Base-by-base conservation (phyloP, 2,888 invertebrate species). In the Hypena proboscidalis region DNA sequence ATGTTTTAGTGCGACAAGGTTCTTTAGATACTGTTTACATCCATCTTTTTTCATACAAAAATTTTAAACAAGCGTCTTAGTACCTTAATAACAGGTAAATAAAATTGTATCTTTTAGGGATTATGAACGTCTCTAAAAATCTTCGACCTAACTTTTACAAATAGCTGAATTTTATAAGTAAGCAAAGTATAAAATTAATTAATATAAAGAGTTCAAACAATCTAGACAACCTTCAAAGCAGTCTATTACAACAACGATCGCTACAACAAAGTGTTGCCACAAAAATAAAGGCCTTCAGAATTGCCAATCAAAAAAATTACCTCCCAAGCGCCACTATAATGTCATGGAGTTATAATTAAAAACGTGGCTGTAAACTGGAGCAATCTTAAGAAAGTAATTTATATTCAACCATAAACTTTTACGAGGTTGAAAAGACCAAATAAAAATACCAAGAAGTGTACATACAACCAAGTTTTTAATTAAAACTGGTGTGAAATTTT, bases 361-460 rank as follows among this genome's bases (percentile, higher is more conserved):
- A 60, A 45, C 29, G 31, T 26, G 20, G 38, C 37, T 42, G 36
- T 64, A 45, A 59, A 63, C 36, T 42, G 14, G 29, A 30, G 22
- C 41, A 42, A 43, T 49, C 36, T 53, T 38, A 30, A 45, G 38
- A 50, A 59, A 59, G 53, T 53, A 59, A 61, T 64, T 64, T 61
- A 56, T 63, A 62, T 63, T 55, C 47, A 32, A 15, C 10, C 43
- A 43, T 64, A 60, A 64, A 61, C 41, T 13, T 49, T 61, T 64
- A 64, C 46, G 61, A 64, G 60, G 64, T 64, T 20, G 29, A 52
- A 61, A 23, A 26, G 27, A 15, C 20, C 37, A 21, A 43, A 43
- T 37, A 43, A 43, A 43, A 37, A 31, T 20, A 22, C 32, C 27
- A 43, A 37, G 27, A 32, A 15, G 25, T 43, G 22, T 37, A 43